Conservation (phyloP, 2,888 invertebrate species). For the Carpatolechia fugitivella region DNA sequence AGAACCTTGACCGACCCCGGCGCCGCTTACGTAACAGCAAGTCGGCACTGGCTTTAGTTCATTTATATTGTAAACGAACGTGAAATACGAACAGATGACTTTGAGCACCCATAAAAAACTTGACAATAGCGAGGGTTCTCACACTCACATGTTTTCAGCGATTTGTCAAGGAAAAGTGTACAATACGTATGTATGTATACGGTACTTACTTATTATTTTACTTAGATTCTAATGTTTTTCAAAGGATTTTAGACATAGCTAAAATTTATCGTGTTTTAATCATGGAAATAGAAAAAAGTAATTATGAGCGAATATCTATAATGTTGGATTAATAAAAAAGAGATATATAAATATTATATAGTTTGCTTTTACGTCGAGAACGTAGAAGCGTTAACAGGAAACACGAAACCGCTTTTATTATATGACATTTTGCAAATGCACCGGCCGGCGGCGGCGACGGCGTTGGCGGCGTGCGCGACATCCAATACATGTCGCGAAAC, state of each 20-base stretch:
- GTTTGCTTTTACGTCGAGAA: background rate
- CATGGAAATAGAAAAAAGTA: background rate
- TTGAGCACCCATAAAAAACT: background rate
- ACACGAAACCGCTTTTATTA: background rate
- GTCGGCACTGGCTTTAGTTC: background rate
- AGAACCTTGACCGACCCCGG: constrained; percentile 6
- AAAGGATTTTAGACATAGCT: too few relatives aligned
- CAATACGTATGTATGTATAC: too few relatives aligned
- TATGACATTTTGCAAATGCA: constrained; percentile 3
- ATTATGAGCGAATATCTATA: too few relatives aligned
- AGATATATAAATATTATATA: background rate
- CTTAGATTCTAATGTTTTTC: too few relatives aligned
- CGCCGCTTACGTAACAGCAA: constrained; percentile 8
- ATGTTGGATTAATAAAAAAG: too few relatives aligned
- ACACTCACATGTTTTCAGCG: background rate
- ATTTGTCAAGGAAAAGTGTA: too few relatives aligned
- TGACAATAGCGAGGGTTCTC: too few relatives aligned
- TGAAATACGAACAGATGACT: background rate
- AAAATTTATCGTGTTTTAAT: too few relatives aligned
- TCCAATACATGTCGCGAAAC: background rate
- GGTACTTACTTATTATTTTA: too few relatives aligned
- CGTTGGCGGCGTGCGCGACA: background rate
- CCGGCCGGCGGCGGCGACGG: background rate
- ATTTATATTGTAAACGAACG: background rate
- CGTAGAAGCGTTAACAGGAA: background rate